A percentile compares a stretch with the other conserved stretches of the same genome.
phyloP scores from a whole-genome alignment of 2,888 invertebrate species.

The Dicranocentrus wangi region DNA sequence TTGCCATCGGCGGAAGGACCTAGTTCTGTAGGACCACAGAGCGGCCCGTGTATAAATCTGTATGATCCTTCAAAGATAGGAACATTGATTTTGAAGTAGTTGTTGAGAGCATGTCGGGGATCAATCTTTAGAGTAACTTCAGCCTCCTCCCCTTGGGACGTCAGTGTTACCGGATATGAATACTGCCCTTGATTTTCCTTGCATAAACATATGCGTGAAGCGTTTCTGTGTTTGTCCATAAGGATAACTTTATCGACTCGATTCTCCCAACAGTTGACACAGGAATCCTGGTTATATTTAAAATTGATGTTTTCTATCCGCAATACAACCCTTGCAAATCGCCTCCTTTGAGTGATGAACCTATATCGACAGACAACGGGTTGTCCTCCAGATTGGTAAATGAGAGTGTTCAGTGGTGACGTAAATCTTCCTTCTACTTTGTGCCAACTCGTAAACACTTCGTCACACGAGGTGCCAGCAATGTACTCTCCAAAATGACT shows the following conservation, averaged over 20 bases:
- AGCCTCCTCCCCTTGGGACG: constrained; percentile 86
- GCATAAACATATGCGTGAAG: constrained; percentile 82
- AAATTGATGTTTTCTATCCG: constrained; percentile 86
- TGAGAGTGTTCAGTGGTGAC: constrained; percentile 89
- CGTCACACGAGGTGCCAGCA: constrained; percentile 87
- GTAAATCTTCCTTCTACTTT: constrained; percentile 82
- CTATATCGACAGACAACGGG: constrained; percentile 78
- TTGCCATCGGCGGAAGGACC: constrained; percentile 88
- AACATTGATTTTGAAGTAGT: constrained; percentile 89
- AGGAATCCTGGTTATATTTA: constrained; percentile 87
- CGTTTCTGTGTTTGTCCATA: constrained; percentile 66
- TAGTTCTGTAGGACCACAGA: constrained; percentile 88
- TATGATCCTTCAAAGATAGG: constrained; percentile 90
- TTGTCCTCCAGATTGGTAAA: constrained; percentile 82
- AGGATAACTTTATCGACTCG: constrained; percentile 85
- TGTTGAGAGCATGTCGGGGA: constrained; percentile 87
- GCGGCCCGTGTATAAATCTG: constrained; percentile 87
- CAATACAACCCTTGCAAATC: constrained; percentile 87
- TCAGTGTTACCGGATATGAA: constrained; percentile 76
- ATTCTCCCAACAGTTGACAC: constrained; percentile 90
- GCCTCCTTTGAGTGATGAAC: constrained; percentile 87
- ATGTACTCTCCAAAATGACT: constrained; percentile 89
- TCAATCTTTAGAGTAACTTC: constrained; percentile 88
- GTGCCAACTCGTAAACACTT: constrained; percentile 90
- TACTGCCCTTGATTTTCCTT: constrained; percentile 76